phyloP scores from a whole-genome alignment of 2,113 vertebrate genomes.

The Ceyx melanurus region DNA sequence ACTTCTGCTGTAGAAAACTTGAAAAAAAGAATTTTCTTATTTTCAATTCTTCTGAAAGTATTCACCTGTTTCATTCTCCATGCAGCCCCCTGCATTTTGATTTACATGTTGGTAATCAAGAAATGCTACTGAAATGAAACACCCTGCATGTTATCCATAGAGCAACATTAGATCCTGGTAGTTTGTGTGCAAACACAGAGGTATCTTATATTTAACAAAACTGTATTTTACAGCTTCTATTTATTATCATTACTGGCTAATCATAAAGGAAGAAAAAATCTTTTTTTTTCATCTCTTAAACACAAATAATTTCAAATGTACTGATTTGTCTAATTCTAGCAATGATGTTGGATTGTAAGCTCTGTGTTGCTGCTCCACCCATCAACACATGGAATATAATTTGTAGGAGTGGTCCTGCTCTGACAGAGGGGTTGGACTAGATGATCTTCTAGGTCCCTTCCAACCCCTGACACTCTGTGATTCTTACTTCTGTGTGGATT shows the following conservation, averaged over 20 bases:
- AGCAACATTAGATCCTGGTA: neutral
- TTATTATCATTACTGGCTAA: neutral
- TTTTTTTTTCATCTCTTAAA: neutral
- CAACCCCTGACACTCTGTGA: too few relatives aligned
- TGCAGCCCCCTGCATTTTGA: neutral
- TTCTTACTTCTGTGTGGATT: neutral
- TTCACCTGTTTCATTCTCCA: neutral
- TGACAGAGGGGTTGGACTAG: too few relatives aligned
- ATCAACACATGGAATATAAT: neutral
- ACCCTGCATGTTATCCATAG: neutral
- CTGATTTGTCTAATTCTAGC: neutral
- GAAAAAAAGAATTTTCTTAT: neutral
- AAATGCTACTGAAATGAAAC: neutral
- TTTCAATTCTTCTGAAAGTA: neutral
- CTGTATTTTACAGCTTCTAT: neutral
- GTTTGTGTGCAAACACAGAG: neutral
- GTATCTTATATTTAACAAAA: neutral
- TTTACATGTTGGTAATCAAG: neutral
- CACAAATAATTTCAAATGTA: neutral
- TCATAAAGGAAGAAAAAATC: neutral
- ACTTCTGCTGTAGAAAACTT: neutral
- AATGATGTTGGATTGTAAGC: accelerated
- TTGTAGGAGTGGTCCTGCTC: neutral
- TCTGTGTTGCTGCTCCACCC: neutral
- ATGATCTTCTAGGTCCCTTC: too few relatives aligned